Evolutionary conservation across 2,797 vertebrate species (phyloP), one percentile per base, ranked within the genome.

Genomic region (Semotilus atromaculatus): DNA sequence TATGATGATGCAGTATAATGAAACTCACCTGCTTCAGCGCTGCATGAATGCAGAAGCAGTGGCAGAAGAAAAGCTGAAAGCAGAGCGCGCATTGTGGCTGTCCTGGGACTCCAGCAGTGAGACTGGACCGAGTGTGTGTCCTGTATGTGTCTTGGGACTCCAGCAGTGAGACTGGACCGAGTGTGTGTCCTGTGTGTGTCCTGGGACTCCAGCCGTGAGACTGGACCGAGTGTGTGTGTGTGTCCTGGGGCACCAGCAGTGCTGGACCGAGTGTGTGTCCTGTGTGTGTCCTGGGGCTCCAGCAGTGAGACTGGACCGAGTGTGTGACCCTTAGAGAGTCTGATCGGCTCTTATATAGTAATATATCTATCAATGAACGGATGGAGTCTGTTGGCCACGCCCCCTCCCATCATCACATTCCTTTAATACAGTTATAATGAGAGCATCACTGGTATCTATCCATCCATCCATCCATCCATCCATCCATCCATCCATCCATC

Each of bases 351-450:
- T 77, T 84, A 70, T 88, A 87, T 89, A 92, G 91, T 90, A 94
- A 94, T 91, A 92, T 92, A 94, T 94, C 93, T 89, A 94, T 95
- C 91, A 90, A 84, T 88, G 76, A 62, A 89, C 89, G 91, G 89
- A 90, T 90, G 93, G 84, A 85, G 73, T 53, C 85, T 7, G 38
- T 92, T 90, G 93, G 93, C 93, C 91, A 93, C 92, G 14, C 45
- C 48, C 48, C 48, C 48, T 92, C 94, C 93, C 89, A 88, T 87
- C 14, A 89, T 87, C 16, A 89, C 88, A 90, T 91, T 89, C 83
- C 89, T 92, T 90, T 85, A 86, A 90, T 40, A 38, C 67, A n/a
- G n/a, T 26, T 45, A 72, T 91, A 86, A 16, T 2, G 36, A 84
- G 75, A 85, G 77, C 88, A 86, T 79, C 78, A 75, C 38, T 72